A percentile compares a stretch with the other conserved stretches of the same genome.
These are phyloP conservation scores for Anoura caudifer DNA, from an alignment of 2,113 vertebrate genomes.

Conservation along the genomic window DNA sequence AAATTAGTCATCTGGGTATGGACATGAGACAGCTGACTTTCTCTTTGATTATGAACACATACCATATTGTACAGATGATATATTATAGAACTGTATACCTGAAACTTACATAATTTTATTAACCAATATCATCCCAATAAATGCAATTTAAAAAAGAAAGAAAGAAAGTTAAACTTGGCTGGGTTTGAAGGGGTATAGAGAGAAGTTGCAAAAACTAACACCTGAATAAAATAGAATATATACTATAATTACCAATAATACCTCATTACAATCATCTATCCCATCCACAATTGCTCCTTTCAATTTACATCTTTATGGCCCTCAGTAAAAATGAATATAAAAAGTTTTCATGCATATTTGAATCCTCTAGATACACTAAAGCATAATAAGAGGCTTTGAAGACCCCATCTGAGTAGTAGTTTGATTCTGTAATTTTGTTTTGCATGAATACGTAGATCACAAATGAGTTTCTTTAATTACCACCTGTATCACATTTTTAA, in stretches of 20 bases:
- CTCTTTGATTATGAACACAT: background rate
- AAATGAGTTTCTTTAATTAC: conserved; percentile 71
- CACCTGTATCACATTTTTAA: conserved; percentile 71
- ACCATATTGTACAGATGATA: background rate
- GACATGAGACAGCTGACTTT: background rate
- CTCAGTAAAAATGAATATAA: conserved; percentile 46
- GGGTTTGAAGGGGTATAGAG: background rate
- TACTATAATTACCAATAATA: background rate
- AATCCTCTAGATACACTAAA: conserved; percentile 44
- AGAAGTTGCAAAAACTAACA: background rate
- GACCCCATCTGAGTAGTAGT: conserved; percentile 68
- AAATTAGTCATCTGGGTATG: background rate
- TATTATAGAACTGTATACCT: background rate
- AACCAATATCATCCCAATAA: background rate
- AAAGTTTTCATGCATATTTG: conserved; percentile 60
- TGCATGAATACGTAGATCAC: conserved; percentile 70
- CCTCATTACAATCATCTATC: background rate
- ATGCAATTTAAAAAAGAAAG: background rate
- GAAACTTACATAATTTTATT: background rate
- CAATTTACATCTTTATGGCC: conserved; percentile 43
- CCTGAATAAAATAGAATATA: background rate
- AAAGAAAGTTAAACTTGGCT: background rate
- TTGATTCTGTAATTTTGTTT: conserved; percentile 71
- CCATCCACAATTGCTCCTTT: background rate
- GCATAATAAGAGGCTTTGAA: conserved; percentile 64